phyloP scores from a whole-genome alignment of 1,140 invertebrate genomes.

The Tetramorium simillimum region DNA sequence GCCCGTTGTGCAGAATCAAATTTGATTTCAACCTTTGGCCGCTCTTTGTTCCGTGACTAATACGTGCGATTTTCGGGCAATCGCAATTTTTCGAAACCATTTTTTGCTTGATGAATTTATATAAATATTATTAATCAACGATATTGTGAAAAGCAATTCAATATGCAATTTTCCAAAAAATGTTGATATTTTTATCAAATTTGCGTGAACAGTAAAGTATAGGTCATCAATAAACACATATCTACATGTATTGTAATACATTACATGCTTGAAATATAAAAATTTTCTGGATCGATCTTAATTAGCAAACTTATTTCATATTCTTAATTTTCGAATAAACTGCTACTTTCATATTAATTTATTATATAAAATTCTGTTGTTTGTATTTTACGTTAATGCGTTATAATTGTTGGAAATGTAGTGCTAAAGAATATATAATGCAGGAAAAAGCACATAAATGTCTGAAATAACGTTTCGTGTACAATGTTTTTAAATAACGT shows the following conservation, averaged over 20 bases:
- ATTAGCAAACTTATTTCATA: neutral
- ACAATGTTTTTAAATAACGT: constrained; percentile 14
- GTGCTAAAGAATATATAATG: neutral
- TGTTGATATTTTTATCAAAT: neutral
- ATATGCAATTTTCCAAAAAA: neutral
- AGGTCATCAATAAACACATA: neutral
- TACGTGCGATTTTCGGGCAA: constrained; percentile 6
- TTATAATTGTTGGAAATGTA: neutral
- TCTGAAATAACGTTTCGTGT: neutral
- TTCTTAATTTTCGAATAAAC: neutral
- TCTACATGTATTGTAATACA: neutral
- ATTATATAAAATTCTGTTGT: neutral
- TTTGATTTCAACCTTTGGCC: constrained; percentile 25
- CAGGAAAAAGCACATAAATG: constrained; percentile 1
- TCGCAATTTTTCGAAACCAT: neutral
- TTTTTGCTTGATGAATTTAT: neutral
- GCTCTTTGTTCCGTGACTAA: neutral
- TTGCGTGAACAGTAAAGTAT: neutral
- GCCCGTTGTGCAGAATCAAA: neutral
- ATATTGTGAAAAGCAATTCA: neutral
- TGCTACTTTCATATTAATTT: neutral
- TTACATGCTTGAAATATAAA: neutral
- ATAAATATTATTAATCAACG: neutral
- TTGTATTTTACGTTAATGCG: constrained; percentile 16
- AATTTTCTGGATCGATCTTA: neutral